Conservation (phyloP, 53 echinoderm and acorn worm genomes). For the Arbacia lixula region DNA sequence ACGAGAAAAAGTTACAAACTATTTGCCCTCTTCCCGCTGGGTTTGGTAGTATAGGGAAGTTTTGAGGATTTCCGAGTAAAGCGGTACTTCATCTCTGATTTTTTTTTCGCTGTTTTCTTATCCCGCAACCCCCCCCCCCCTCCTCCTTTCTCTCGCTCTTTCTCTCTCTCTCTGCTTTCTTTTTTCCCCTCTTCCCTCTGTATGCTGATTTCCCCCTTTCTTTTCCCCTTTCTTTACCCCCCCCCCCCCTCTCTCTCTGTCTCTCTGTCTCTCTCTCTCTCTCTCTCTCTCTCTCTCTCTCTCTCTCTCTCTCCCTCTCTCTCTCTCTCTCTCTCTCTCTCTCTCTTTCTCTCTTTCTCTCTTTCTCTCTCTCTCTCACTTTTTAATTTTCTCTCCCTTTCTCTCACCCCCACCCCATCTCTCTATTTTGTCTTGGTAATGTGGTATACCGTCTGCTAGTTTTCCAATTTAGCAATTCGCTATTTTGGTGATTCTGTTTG, state of each 20-base stretch:
- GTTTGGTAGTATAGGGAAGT: slow-evolving; percentile 23
- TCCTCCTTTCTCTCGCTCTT: background rate
- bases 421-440: too few species aligned
- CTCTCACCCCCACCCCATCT: background rate
- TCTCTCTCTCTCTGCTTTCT: background rate
- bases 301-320: slow-evolving; percentile 1
- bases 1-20: slow-evolving; percentile 8
- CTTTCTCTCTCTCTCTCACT: background rate
- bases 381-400: background rate
- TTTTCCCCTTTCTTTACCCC: background rate
- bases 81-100: too few species aligned
- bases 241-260: background rate
- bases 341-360: background rate
- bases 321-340: background rate
- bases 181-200: background rate
- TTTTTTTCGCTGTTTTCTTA: too few species aligned
- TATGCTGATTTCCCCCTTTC: background rate
- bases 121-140: background rate
- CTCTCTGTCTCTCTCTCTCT: background rate
- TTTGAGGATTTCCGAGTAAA: slow-evolving; percentile 15
- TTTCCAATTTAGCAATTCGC: too few species aligned
- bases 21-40: slow-evolving; percentile 1
- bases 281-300: background rate
- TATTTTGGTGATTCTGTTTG: too few species aligned
- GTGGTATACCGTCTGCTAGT: too few species aligned